Percentiles rank a stretch among this genome's conserved stretches.
Evolutionary conservation across 2,113 vertebrate genomes (phyloP).

Genomic region (Megaceryle torquata): DNA sequence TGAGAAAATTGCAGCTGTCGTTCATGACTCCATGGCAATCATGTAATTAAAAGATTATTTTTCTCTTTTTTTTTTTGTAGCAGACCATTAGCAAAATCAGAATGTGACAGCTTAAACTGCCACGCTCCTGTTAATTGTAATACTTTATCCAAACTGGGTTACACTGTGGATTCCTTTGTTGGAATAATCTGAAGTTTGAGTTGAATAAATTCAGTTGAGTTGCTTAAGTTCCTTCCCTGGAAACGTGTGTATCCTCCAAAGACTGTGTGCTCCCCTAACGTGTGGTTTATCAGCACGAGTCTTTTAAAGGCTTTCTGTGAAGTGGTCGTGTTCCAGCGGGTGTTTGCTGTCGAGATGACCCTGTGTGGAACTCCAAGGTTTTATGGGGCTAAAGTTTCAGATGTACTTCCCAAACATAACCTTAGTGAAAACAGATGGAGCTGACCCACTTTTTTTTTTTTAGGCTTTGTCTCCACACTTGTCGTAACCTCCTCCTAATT

Average conservation of each 20-base stretch:
- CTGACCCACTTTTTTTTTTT: background rate
- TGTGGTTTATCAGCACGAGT: accelerated
- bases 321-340: accelerated
- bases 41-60: background rate
- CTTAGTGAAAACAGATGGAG: background rate
- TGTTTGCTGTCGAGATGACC: accelerated
- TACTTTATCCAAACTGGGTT: background rate
- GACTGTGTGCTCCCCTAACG: no score
- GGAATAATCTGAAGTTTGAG: background rate
- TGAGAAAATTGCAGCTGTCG: background rate
- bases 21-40: background rate
- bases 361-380: accelerated
- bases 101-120: background rate
- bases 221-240: background rate
- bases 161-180: background rate
- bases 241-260: accelerated
- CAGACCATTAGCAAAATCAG: background rate
- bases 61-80: background rate
- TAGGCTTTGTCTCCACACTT: background rate
- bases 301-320: accelerated
- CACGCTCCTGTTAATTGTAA: accelerated
- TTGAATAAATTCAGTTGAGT: background rate
- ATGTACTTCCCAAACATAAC: background rate
- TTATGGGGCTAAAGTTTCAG: background rate
- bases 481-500: background rate